Conservation (phyloP, 1,140 invertebrate genomes). For the Drosophila neocordata region DNA sequence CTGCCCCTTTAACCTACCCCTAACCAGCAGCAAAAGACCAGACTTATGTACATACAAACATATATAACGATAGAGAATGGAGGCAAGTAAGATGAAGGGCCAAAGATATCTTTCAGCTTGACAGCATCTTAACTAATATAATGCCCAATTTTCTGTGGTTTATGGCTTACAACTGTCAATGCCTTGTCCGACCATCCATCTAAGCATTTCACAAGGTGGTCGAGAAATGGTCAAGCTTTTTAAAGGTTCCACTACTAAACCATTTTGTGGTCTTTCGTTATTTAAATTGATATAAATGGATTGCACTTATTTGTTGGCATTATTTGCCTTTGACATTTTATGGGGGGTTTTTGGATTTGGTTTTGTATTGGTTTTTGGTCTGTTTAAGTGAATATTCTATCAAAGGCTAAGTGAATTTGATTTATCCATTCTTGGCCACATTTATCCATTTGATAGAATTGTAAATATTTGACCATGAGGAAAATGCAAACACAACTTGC, state of each 20-base stretch:
- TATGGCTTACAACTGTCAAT: slow-evolving; percentile 82
- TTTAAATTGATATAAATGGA: slow-evolving; percentile 82
- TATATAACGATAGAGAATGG: no score
- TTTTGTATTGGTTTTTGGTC: slow-evolving; percentile 7
- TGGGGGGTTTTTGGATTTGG: slow-evolving; percentile 1
- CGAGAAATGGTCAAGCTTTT: slow-evolving; percentile 46
- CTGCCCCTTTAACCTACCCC: slow-evolving; percentile 31
- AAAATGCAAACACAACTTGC: neutral
- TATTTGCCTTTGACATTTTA: slow-evolving; percentile 61
- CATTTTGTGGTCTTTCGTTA: slow-evolving; percentile 72
- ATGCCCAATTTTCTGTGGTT: slow-evolving; percentile 82
- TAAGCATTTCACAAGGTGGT: slow-evolving; percentile 27
- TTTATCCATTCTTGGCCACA: slow-evolving; percentile 46
- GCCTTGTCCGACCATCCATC: slow-evolving; percentile 65
- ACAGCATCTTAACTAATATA: slow-evolving; percentile 82
- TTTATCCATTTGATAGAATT: neutral
- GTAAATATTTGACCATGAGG: neutral
- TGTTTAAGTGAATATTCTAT: slow-evolving; percentile 69
- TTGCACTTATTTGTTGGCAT: slow-evolving; percentile 38
- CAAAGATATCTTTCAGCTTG: slow-evolving; percentile 70
- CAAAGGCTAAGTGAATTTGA: slow-evolving; percentile 73
- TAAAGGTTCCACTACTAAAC: slow-evolving; percentile 48
- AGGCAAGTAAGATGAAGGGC: neutral
- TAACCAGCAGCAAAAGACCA: neutral
- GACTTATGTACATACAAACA: neutral